These are phyloP conservation scores for Saguinus midas DNA, from an alignment of 2,113 vertebrate species.

Conservation along the genomic window DNA sequence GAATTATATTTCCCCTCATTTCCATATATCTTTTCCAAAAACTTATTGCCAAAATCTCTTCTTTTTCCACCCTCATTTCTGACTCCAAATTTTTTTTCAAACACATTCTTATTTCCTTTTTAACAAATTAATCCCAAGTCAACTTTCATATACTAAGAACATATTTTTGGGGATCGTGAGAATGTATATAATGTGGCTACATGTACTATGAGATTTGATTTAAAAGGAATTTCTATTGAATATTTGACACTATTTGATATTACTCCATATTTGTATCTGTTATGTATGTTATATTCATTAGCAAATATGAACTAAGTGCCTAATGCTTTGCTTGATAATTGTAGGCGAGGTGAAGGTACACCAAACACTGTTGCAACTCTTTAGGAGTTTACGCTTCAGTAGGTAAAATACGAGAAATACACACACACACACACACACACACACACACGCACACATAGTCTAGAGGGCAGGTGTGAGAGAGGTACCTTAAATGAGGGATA, in stretches of 20 bases:
- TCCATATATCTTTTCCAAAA: neutral
- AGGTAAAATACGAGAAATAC: neutral
- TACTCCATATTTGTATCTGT: neutral
- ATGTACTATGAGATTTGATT: neutral
- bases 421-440: neutral
- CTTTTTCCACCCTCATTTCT: neutral
- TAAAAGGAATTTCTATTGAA: neutral
- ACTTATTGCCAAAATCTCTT: neutral
- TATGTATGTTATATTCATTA: neutral
- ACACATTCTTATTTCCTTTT: neutral
- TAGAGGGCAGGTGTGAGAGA: neutral
- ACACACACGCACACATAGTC: neutral
- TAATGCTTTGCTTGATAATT: neutral
- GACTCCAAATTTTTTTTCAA: neutral
- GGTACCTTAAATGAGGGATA: slow-evolving; percentile 37
- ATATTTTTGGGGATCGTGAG: neutral
- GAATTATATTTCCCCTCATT: neutral
- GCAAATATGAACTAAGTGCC: neutral
- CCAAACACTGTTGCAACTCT: neutral
- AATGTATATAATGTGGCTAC: neutral
- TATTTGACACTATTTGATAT: neutral
- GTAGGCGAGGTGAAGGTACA: neutral
- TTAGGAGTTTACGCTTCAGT: neutral
- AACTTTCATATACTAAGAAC: neutral
- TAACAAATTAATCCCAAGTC: neutral